A percentile compares a stretch with the other conserved stretches of the same genome.
These are phyloP conservation scores for Blastobasis lacticolella DNA, from an alignment of 2,888 invertebrate species.

Conservation along the genomic window DNA sequence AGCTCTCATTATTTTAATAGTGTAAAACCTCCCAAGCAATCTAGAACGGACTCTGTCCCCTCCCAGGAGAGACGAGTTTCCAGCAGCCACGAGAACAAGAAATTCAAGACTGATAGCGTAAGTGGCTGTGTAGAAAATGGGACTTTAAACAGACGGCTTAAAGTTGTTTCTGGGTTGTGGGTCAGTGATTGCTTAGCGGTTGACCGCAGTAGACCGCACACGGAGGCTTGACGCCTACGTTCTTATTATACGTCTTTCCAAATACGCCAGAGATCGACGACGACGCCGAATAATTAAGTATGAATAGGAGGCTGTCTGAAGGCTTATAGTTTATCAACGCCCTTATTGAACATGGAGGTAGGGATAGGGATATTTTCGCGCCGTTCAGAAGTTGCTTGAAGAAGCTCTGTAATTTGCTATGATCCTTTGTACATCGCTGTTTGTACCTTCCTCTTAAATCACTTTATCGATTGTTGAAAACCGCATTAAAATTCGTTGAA, in stretches of 20 bases:
- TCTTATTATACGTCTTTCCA: conserved; percentile 39
- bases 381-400: conserved; percentile 1
- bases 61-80: too few species aligned
- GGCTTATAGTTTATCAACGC: conserved; percentile 15
- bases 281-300: conserved; percentile 37
- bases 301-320: conserved; percentile 23
- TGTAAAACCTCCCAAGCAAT: conserved; percentile 29
- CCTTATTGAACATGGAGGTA: conserved; percentile 9
- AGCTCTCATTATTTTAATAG: conserved; percentile 67
- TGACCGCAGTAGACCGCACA: conserved; percentile 57
- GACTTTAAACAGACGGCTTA: conserved; percentile 17
- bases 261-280: conserved; percentile 33
- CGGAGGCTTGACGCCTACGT: conserved; percentile 51
- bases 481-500: too few species aligned
- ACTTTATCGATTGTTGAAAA: too few species aligned
- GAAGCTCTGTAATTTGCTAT: not conserved
- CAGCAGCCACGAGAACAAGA: conserved; percentile 8
- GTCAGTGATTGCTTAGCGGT: conserved; percentile 23
- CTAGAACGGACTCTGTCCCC: too few species aligned
- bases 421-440: too few species aligned
- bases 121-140: conserved; percentile 14
- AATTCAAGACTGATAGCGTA: conserved; percentile 28
- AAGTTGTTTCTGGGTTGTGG: conserved; percentile 18
- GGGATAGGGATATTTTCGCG: conserved; percentile 6
- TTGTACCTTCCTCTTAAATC: too few species aligned